Evolutionary conservation across 30 jellyfish, hydroid and myxozoan species (phyloP).

Genomic region (Rhopilema esculentum): DNA sequence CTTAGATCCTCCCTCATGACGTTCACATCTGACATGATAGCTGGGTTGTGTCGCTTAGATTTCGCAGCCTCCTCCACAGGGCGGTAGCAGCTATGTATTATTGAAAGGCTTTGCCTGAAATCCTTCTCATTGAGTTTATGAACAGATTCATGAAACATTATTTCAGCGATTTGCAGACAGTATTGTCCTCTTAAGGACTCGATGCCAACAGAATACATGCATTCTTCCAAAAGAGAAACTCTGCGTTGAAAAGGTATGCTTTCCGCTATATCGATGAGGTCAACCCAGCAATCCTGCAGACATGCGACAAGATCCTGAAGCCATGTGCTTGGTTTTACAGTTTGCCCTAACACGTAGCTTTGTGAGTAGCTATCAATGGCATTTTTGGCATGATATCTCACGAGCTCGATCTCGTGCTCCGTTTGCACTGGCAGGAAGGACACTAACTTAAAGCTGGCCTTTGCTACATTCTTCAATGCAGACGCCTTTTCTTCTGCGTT

Average conservation of each 20-base stretch:
- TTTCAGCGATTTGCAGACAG: slow-evolving; percentile 18
- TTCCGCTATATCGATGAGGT: background rate
- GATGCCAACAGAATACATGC: slow-evolving; percentile 10
- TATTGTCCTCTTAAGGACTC: slow-evolving; percentile 23
- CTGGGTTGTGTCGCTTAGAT: background rate
- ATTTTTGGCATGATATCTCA: slow-evolving; percentile 15
- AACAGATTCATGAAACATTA: slow-evolving; percentile 31
- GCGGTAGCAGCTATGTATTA: slow-evolving; percentile 51
- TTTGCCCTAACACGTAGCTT: background rate
- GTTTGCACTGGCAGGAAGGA: background rate
- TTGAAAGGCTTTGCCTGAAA: slow-evolving; percentile 36
- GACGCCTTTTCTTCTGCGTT: slow-evolving; percentile 39
- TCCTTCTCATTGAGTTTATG: slow-evolving; percentile 9
- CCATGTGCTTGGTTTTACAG: slow-evolving; percentile 26
- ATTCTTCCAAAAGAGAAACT: slow-evolving; percentile 23
- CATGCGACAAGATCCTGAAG: background rate
- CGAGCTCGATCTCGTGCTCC: slow-evolving; percentile 2
- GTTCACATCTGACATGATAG: background rate
- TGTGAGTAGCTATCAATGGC: slow-evolving; percentile 16
- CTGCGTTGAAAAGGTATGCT: background rate
- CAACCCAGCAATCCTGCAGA: background rate
- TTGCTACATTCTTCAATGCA: slow-evolving; percentile 51
- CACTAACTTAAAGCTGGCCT: slow-evolving; percentile 22
- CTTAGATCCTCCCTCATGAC: slow-evolving; percentile 18
- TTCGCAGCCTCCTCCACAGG: slow-evolving; percentile 65